phyloP scores from a whole-genome alignment of 2,888 invertebrate species.

The Polydrusus pterygomalis region DNA sequence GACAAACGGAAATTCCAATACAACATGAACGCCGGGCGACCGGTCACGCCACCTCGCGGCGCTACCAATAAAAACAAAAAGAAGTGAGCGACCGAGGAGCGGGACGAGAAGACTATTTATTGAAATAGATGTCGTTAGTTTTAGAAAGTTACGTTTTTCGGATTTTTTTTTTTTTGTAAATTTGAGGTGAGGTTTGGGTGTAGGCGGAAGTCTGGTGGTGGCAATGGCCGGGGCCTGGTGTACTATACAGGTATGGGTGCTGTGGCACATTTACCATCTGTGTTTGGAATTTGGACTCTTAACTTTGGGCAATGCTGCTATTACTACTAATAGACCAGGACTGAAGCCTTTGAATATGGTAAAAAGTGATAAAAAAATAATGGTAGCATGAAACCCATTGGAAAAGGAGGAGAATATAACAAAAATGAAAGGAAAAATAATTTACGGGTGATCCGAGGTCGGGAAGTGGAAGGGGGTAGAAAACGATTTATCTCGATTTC shows the following conservation, averaged over 20 bases:
- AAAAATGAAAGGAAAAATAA: too few relatives aligned
- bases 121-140: constrained; percentile 33
- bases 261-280: too few relatives aligned
- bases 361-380: too few relatives aligned
- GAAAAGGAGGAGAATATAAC: too few relatives aligned
- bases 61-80: constrained; percentile 96
- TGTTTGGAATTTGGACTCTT: too few relatives aligned
- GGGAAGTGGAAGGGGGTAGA: too few relatives aligned
- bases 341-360: too few relatives aligned
- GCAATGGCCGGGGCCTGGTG: not conserved
- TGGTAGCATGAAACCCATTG: too few relatives aligned
- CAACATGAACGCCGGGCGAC: constrained; percentile 94
- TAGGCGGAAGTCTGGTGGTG: not conserved
- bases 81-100: constrained; percentile 78
- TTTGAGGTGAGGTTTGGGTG: not conserved
- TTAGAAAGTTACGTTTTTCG: constrained; percentile 26
- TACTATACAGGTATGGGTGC: too few relatives aligned
- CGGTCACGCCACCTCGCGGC: constrained; percentile 97
- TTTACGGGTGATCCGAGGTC: too few relatives aligned
- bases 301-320: too few relatives aligned
- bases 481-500: too few relatives aligned
- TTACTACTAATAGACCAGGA: not conserved
- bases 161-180: constrained; percentile 2
- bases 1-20: constrained; percentile 99
- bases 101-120: constrained; percentile 45